A percentile compares a stretch with the other conserved stretches of the same genome.
Conservation (phyloP, 2,888 invertebrate species). For the Pheosia gnoma region DNA sequence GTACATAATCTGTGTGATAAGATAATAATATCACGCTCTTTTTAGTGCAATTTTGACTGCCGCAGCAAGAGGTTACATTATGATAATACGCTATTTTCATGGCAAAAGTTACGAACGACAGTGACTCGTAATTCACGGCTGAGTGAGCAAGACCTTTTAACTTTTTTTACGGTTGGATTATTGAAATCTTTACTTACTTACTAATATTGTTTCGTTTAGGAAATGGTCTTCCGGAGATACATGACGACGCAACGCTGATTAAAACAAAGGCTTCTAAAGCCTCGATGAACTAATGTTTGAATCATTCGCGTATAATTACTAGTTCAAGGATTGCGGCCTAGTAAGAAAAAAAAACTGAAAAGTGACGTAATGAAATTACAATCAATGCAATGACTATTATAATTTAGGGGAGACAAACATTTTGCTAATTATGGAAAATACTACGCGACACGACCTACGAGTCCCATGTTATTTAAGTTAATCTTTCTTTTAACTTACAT, state of each 20-base stretch:
- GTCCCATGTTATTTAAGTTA: no score
- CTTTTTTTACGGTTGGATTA: constrained; percentile 34
- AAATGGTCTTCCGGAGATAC: constrained; percentile 28
- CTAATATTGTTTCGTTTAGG: constrained; percentile 32
- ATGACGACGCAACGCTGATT: constrained; percentile 28
- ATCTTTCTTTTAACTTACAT: neutral
- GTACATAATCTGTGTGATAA: constrained; percentile 80
- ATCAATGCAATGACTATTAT: constrained; percentile 3
- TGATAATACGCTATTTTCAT: constrained; percentile 41
- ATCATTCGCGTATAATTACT: constrained; percentile 28
- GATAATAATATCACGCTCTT: constrained; percentile 58
- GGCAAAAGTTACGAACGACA: constrained; percentile 36
- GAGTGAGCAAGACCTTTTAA: constrained; percentile 40
- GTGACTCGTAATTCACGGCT: constrained; percentile 37
- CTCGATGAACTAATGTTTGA: constrained; percentile 33
- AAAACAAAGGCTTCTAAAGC: constrained; percentile 29
- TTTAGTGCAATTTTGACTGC: constrained; percentile 42
- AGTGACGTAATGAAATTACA: constrained; percentile 18
- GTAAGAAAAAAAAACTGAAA: constrained; percentile 21
- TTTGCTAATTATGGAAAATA: constrained; percentile 8
- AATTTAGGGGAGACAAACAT: constrained; percentile 29
- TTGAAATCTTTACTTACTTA: constrained; percentile 47
- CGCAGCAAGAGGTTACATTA: constrained; percentile 40
- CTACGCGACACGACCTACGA: no score
- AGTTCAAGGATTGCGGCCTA: constrained; percentile 37